These are phyloP conservation scores for Hemibagrus wyckioides DNA, from an alignment of 2,113 vertebrate genomes.

Conservation along the genomic window DNA sequence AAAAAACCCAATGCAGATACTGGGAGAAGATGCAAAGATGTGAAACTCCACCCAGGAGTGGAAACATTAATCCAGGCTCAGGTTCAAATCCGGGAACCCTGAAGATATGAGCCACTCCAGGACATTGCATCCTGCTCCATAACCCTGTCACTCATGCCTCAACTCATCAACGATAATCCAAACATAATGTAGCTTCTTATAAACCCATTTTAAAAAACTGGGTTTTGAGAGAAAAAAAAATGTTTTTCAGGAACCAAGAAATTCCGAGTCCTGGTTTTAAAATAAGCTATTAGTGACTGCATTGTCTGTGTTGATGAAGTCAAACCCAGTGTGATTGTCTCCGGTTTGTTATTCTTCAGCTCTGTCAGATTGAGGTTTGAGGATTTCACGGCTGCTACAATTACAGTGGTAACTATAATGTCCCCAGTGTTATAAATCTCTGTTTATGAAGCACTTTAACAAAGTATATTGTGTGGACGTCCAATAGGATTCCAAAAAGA, in stretches of 20 bases:
- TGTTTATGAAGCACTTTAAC: neutral
- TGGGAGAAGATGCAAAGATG: neutral
- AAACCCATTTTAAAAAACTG: neutral
- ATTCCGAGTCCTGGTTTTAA: neutral
- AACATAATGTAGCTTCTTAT: neutral
- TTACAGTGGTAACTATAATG: constrained; percentile 18
- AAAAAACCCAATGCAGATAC: neutral
- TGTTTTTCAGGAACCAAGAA: neutral
- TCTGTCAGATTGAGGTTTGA: neutral
- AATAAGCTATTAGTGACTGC: neutral
- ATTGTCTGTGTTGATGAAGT: constrained; percentile 28
- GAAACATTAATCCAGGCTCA: neutral
- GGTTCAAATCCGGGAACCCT: neutral
- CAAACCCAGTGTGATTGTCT: neutral
- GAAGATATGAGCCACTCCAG: neutral
- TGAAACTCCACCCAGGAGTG: neutral
- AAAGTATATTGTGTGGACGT: neutral
- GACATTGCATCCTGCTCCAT: neutral
- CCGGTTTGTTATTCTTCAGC: constrained; percentile 15
- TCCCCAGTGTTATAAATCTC: constrained; percentile 5
- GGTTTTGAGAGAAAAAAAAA: neutral
- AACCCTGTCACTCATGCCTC: too few relatives aligned
- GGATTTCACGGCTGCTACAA: neutral
- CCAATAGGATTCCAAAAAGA: neutral
- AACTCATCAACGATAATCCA: neutral